Percentiles rank a stretch among this genome's conserved stretches.
Evolutionary conservation across 2,888 invertebrate species (phyloP).

Genomic region (Hirtodrosophila confusa): DNA sequence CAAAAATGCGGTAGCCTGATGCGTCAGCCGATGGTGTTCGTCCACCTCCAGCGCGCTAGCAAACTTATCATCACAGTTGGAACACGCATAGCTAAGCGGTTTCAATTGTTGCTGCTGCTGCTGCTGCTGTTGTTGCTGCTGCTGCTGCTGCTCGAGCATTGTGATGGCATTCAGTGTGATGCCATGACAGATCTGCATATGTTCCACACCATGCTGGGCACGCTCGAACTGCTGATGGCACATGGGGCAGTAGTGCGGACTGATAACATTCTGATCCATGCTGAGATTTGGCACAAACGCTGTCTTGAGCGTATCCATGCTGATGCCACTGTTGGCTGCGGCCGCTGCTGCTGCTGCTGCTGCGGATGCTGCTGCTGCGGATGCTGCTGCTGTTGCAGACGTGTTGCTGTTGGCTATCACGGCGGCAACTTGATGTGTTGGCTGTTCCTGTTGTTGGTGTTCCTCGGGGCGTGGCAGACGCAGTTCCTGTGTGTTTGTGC

Average conservation of each 20-base stretch:
- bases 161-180: constrained; percentile 63
- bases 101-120: constrained; percentile 66
- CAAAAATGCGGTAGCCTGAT: constrained; percentile 80
- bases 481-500: constrained; percentile 82
- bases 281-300: constrained; percentile 82
- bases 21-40: constrained; percentile 81
- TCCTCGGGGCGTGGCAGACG: constrained; percentile 81
- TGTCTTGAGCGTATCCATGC: constrained; percentile 82
- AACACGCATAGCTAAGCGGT: constrained; percentile 78
- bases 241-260: constrained; percentile 81
- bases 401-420: constrained; percentile 63
- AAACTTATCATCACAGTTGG: constrained; percentile 83
- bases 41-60: constrained; percentile 79
- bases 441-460: constrained; percentile 58
- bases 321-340: constrained; percentile 19
- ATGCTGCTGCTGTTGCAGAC: constrained; percentile 28
- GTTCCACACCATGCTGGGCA: constrained; percentile 80
- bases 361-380: constrained; percentile 13
- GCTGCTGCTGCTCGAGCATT: constrained; percentile 61
- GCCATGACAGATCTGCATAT: constrained; percentile 82
- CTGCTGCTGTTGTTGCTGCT: constrained; percentile 54
- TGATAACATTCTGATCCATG: constrained; percentile 79
- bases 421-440: constrained; percentile 64
- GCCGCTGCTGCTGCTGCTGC: constrained; percentile 11
- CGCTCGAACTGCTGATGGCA: constrained; percentile 83